These are phyloP conservation scores for Corythoichthys haematopterus DNA, from an alignment of 2,113 vertebrate species.

Conservation along the genomic window DNA sequence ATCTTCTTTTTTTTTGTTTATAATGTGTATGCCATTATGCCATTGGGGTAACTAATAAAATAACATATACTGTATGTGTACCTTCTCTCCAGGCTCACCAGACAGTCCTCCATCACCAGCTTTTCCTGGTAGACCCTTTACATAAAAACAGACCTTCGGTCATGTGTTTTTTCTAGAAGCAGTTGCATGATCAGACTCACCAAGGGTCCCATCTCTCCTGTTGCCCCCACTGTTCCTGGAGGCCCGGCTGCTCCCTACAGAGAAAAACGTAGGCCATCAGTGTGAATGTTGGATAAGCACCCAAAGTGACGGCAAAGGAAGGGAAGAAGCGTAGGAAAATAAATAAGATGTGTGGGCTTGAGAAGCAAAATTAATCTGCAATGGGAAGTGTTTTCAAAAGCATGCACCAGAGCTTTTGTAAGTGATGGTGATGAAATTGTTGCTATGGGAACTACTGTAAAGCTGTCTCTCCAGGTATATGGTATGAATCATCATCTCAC, in stretches of 20 bases:
- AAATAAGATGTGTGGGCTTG: constrained; percentile 37
- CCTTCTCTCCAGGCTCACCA: constrained; percentile 90
- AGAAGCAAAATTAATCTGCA: constrained; percentile 45
- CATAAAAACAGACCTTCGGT: constrained; percentile 24
- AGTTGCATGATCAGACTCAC: constrained; percentile 64
- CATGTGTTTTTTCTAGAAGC: constrained; percentile 2
- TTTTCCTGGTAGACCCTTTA: constrained; percentile 82
- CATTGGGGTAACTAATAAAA: not conserved
- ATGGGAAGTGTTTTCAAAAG: constrained; percentile 28
- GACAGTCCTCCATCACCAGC: constrained; percentile 79
- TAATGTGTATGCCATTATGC: too few relatives aligned
- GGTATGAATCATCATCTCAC: constrained; percentile 49
- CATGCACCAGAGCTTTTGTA: constrained; percentile 35
- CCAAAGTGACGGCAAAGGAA: constrained; percentile 23
- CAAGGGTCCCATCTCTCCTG: constrained; percentile 84
- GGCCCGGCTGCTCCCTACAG: constrained; percentile 83
- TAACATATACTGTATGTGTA: constrained; percentile 45
- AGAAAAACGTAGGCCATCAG: constrained; percentile 39
- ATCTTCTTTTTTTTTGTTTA: too few relatives aligned
- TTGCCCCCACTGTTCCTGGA: constrained; percentile 75
- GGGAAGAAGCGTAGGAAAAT: constrained; percentile 9
- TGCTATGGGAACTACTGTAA: constrained; percentile 39
- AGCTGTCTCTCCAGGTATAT: constrained; percentile 46
- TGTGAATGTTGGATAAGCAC: constrained; percentile 3
- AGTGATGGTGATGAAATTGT: constrained; percentile 34